Percentiles rank a stretch among this genome's conserved stretches.
phyloP scores from a whole-genome alignment of 2,888 invertebrate species.

The Physocephala rufipes region DNA sequence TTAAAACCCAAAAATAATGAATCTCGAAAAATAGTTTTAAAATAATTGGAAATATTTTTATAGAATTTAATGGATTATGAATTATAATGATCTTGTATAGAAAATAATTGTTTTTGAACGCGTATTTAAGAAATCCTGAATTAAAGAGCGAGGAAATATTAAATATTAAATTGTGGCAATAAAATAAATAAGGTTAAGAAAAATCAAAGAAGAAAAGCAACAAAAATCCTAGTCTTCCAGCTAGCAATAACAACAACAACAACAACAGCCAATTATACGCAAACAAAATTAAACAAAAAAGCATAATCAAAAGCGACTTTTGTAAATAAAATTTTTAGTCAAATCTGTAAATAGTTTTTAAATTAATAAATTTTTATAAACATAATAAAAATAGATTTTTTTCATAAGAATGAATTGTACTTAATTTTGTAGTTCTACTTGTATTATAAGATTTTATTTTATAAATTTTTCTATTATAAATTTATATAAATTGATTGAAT shows the following conservation, averaged over 20 bases:
- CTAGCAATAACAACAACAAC: conserved; percentile 45
- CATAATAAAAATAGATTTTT: conserved; percentile 23
- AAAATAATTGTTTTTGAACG: background rate
- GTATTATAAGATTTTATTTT: conserved; percentile 2
- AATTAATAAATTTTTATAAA: too few relatives aligned
- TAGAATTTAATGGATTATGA: background rate
- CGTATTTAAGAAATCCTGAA: background rate
- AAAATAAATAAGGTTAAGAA: background rate
- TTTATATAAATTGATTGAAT: conserved; percentile 11
- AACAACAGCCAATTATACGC: conserved; percentile 44
- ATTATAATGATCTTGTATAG: background rate
- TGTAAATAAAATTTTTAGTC: conserved; percentile 34
- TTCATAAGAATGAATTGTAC: conserved; percentile 23
- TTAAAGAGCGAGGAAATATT: too few relatives aligned
- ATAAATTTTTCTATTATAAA: background rate
- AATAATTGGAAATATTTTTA: background rate
- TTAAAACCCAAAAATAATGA: conserved; percentile 20
- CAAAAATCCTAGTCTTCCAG: conserved; percentile 24
- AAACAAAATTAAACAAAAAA: background rate
- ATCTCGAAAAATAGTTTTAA: background rate
- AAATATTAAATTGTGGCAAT: too few relatives aligned
- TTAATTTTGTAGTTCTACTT: conserved; percentile 20
- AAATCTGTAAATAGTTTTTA: conserved; percentile 44
- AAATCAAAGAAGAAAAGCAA: conserved; percentile 10
- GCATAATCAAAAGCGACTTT: too few relatives aligned